phyloP scores from a whole-genome alignment of 2,888 invertebrate genomes.

The Incurvaria masculella region DNA sequence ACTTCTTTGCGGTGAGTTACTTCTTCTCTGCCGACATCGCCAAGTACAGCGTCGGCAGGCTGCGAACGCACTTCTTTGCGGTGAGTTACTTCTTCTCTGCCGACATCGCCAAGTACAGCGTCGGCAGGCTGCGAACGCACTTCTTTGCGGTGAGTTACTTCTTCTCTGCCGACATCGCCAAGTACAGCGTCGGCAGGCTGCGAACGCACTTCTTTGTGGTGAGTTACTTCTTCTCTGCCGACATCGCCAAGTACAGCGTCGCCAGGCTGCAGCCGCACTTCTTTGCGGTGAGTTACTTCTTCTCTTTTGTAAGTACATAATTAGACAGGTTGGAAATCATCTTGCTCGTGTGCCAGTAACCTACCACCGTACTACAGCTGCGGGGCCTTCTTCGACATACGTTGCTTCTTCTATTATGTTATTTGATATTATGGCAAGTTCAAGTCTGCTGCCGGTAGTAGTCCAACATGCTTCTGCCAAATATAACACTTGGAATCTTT shows the following conservation, averaged over 20 bases:
- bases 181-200: conserved; percentile 89
- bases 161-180: conserved; percentile 90
- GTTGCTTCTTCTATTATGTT: no score
- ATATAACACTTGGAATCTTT: no score
- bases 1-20: conserved; percentile 81
- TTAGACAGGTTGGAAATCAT: no score
- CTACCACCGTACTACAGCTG: no score
- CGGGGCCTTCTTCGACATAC: no score
- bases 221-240: conserved; percentile 74
- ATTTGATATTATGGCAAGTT: no score
- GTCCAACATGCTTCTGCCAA: no score
- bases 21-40: conserved; percentile 90
- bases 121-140: conserved; percentile 92
- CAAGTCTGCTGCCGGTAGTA: no score
- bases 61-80: conserved; percentile 91
- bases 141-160: conserved; percentile 79
- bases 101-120: conserved; percentile 90
- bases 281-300: conserved; percentile 63
- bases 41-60: conserved; percentile 89
- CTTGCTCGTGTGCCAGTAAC: no score
- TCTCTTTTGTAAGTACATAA: no score
- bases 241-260: conserved; percentile 90
- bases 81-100: conserved; percentile 80
- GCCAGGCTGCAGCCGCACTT: conserved; percentile 95
- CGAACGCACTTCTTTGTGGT: conserved; percentile 90